Evolutionary conservation across 2,888 invertebrate genomes (phyloP).

Genomic region (Augochlorella aurata): DNA sequence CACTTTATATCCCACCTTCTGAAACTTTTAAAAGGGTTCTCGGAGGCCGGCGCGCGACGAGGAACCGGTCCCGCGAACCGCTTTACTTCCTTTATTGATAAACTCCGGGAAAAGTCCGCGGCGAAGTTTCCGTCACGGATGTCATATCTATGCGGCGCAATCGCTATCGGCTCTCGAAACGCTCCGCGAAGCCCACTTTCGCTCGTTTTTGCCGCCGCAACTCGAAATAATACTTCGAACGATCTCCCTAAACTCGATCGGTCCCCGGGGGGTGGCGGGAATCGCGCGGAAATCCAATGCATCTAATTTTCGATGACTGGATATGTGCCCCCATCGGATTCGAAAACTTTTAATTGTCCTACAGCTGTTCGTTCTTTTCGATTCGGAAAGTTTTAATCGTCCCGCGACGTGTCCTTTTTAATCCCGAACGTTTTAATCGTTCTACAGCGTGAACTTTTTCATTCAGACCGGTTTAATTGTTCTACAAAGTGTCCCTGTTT

Average conservation of each 20-base stretch:
- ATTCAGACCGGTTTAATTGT: background rate
- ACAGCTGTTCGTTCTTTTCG: background rate
- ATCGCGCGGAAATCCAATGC: background rate
- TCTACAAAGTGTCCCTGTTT: background rate
- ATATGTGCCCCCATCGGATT: background rate
- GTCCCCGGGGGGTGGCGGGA: background rate
- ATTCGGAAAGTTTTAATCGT: conserved; percentile 1
- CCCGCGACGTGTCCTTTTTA: background rate
- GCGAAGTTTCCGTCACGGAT: conserved; percentile 35
- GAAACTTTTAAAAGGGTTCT: conserved; percentile 58
- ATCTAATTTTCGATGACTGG: background rate
- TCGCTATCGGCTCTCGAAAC: conserved; percentile 3
- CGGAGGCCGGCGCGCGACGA: background rate
- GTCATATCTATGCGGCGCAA: conserved; percentile 25
- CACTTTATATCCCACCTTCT: conserved; percentile 31
- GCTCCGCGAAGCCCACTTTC: background rate
- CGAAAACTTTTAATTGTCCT: background rate
- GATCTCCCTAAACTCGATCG: background rate
- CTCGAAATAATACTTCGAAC: background rate
- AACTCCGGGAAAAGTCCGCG: conserved; percentile 40
- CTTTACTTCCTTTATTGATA: conserved; percentile 55
- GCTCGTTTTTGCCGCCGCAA: background rate
- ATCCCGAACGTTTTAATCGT: background rate
- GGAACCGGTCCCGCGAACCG: conserved; percentile 18
- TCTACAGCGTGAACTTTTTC: conserved; percentile 5